Conservation (phyloP, 2,888 invertebrate genomes). For the Griposia aprilina region DNA sequence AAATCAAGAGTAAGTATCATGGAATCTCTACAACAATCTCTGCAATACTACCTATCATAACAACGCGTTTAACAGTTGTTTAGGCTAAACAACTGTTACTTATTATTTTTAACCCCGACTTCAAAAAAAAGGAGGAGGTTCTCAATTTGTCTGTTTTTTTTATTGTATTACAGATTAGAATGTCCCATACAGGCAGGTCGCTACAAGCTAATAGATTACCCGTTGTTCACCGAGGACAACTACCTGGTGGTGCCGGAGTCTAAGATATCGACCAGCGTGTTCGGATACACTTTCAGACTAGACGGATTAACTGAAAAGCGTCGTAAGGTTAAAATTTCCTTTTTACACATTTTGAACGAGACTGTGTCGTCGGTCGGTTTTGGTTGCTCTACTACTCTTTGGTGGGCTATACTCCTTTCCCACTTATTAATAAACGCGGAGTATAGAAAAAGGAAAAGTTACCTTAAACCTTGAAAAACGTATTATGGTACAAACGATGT, state of each 20-base stretch:
- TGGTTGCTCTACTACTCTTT: too few relatives aligned
- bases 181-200: constrained; percentile 77
- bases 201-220: constrained; percentile 75
- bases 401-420: not conserved
- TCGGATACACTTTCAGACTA: constrained; percentile 78
- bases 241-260: constrained; percentile 77
- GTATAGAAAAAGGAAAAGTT: not conserved
- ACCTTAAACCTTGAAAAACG: not conserved
- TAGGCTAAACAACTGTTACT: not conserved
- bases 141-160: too few relatives aligned
- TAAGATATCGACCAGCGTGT: constrained; percentile 82
- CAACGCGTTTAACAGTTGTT: not conserved
- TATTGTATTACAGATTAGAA: constrained; percentile 71
- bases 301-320: constrained; percentile 69
- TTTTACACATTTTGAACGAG: not conserved
- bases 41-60: not conserved
- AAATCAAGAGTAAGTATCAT: not conserved
- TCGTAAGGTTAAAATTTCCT: constrained; percentile 62
- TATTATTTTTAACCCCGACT: too few relatives aligned
- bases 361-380: not conserved
- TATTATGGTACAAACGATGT: not conserved
- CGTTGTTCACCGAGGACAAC: constrained; percentile 77
- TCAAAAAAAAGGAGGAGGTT: too few relatives aligned
- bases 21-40: not conserved
- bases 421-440: not conserved